Percentiles rank a stretch among this genome's conserved stretches.
Evolutionary conservation across 37 sponge, comb jelly and placozoan species (phyloP).

Genomic region (Corticium candelabrum): DNA sequence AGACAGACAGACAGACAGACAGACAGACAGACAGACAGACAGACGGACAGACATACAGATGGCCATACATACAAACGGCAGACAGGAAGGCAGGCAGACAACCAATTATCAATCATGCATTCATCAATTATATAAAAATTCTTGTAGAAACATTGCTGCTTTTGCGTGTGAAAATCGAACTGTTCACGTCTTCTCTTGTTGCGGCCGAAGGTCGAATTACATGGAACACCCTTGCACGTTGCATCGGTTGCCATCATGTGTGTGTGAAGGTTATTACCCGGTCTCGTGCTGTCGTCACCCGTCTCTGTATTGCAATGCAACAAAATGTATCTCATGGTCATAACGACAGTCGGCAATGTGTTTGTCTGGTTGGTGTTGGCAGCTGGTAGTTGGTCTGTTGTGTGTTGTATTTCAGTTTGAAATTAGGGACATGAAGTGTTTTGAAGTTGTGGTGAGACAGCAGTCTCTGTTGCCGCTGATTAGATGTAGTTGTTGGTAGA

Average conservation of each 20-base stretch:
- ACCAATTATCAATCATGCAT: background rate
- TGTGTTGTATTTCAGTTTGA: no score
- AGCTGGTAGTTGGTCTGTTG: no score
- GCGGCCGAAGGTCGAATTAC: background rate
- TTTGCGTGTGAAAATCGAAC: background rate
- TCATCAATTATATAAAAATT: background rate
- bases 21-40: no score
- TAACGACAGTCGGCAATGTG: background rate
- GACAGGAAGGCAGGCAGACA: background rate
- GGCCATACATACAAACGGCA: no score
- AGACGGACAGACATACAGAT: no score
- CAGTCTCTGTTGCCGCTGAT: no score
- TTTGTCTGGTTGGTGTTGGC: background rate
- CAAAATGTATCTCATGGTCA: background rate
- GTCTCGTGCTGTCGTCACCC: background rate
- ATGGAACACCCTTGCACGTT: no score
- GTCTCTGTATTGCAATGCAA: background rate
- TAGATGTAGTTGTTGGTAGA: no score
- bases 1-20: no score
- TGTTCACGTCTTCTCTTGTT: background rate
- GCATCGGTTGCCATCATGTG: no score
- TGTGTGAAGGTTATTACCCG: background rate
- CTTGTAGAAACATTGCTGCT: background rate
- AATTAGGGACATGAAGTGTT: no score
- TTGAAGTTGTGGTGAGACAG: no score